phyloP scores from a whole-genome alignment of 2,797 vertebrate genomes.

The Pipistrellus pipistrellus region DNA sequence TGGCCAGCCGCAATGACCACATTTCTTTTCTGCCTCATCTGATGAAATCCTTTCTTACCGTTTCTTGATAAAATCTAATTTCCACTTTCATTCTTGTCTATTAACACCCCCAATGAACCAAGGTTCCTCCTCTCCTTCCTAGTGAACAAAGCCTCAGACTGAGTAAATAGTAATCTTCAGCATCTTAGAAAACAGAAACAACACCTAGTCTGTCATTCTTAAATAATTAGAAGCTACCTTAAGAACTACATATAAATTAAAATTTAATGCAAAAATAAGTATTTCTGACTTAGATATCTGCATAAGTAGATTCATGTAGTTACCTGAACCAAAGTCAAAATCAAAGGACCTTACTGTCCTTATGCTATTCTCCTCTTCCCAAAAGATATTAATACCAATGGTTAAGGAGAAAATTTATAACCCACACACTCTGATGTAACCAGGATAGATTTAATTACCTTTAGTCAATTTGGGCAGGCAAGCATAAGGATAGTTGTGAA shows the following conservation, averaged over 20 bases:
- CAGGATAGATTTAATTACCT: conserved; percentile 28
- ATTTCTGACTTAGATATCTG: conserved; percentile 13
- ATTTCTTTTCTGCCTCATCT: conserved; percentile 45
- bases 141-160: neutral
- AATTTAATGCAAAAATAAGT: neutral
- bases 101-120: neutral
- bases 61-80: conserved; percentile 52
- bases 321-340: neutral
- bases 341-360: neutral
- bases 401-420: conserved; percentile 40
- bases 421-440: neutral
- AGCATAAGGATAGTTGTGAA: neutral
- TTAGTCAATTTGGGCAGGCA: neutral
- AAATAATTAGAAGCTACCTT: neutral
- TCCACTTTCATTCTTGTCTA: conserved; percentile 45
- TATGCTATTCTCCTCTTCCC: too few relatives aligned
- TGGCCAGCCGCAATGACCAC: neutral
- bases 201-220: neutral
- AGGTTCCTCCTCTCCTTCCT: neutral
- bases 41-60: neutral
- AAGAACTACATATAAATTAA: conserved; percentile 17
- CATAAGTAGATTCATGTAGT: neutral
- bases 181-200: neutral
- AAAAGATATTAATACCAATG: conserved; percentile 1
- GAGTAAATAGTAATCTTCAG: neutral